Evolutionary conservation across 2,113 vertebrate genomes (phyloP).

Genomic region (Mesocricetus auratus): DNA sequence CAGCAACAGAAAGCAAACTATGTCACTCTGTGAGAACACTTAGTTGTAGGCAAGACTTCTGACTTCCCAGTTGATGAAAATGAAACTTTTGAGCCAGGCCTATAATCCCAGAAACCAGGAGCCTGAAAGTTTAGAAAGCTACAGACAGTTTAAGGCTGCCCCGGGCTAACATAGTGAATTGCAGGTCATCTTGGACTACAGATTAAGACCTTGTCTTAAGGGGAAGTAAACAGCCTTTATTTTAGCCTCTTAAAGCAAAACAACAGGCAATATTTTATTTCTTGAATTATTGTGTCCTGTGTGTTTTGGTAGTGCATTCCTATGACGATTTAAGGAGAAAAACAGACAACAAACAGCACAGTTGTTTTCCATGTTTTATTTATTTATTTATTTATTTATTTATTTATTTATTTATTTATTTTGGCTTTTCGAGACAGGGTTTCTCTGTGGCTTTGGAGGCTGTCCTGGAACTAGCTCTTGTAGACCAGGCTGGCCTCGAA

Average conservation of each 20-base stretch:
- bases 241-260: constrained; percentile 16
- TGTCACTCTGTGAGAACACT: background rate
- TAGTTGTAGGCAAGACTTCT: background rate
- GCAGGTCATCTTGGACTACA: no score
- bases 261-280: background rate
- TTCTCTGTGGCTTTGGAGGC: no score
- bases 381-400: no score
- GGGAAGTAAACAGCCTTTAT: background rate
- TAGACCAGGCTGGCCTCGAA: no score
- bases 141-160: background rate
- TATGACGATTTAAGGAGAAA: background rate
- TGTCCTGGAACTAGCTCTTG: no score
- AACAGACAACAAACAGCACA: background rate
- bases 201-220: background rate
- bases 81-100: background rate
- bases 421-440: no score
- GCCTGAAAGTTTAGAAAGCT: background rate
- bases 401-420: no score
- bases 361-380: no score
- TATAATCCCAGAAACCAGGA: background rate
- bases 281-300: constrained; percentile 14
- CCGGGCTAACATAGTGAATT: background rate
- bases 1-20: background rate
- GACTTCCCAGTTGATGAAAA: constrained; percentile 24
- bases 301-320: background rate